These are phyloP conservation scores for Neopipo cinnamomea DNA, from an alignment of 2,113 vertebrate genomes.

Conservation along the genomic window DNA sequence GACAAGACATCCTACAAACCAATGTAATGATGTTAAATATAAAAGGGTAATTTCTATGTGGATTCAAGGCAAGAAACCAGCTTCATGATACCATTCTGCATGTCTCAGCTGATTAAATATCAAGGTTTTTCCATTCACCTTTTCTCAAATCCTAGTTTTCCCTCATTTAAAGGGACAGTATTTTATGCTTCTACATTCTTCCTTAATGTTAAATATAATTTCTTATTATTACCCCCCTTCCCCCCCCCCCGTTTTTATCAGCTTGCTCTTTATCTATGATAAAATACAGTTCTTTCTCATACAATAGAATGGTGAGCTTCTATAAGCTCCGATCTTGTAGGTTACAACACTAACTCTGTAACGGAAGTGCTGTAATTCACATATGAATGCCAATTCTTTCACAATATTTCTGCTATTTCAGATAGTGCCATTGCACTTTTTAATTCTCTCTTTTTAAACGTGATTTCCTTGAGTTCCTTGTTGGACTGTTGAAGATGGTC, in stretches of 20 bases:
- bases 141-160: background rate
- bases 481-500: background rate
- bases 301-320: background rate
- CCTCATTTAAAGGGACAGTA: background rate
- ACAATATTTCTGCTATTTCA: background rate
- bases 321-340: background rate
- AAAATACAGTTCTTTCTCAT: background rate
- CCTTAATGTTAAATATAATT: background rate
- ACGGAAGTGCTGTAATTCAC: background rate
- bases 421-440: background rate
- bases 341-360: background rate
- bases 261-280: background rate
- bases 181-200: background rate
- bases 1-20: background rate
- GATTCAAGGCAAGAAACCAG: background rate
- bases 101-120: background rate
- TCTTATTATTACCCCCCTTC: background rate
- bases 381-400: background rate
- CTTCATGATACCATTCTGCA: background rate
- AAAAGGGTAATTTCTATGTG: constrained; percentile 16
- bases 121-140: background rate
- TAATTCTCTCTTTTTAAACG: background rate
- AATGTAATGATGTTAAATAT: background rate
- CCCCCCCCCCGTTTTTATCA: background rate
- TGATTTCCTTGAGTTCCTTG: background rate